Base-by-base conservation (phyloP, 2,113 vertebrate genomes). In the Salvator merianae region DNA sequence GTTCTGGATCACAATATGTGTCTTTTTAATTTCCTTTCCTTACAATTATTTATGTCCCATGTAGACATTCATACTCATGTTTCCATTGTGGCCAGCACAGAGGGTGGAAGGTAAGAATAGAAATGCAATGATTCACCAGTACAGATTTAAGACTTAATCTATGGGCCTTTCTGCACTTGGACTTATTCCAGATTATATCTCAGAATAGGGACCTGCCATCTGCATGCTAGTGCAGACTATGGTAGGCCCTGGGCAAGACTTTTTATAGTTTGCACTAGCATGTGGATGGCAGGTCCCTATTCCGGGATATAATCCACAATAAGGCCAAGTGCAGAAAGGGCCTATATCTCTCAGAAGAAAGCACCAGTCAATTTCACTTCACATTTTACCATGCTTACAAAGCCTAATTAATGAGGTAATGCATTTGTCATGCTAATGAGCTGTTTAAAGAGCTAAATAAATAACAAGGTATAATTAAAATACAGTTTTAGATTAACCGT, bases 31-130 rank as follows among this genome's bases (percentile, higher is more conserved):
- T 93, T 84, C 83, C 32, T 83, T 86, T 84, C 84, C 87, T 94
- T 88, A 88, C 82, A 91, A 81, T 77, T 47, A 47, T 83, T 70
- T 87, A 62, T 80, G 20, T 62, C 79, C 50, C 86, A 92, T 86
- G 88, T 93, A 78, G 86, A 78, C 92, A 92, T 93, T 92, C 89
- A 89, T 93, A 92, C 91, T 91, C 88, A 90, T 93, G 77, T 65
- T 89, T 79, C 79, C 80, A n/a, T 53, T 81, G 65, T 47, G 10
- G 5, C 43, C 79, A 77, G 40, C 2, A 10, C 7, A 69, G 69
- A 92, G 91, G 77, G 30, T 68, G 92, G 91, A 66, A 73, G 90
- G 82, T 59, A 0, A 81, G 77, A 87, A 68, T 66, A 81, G 43
- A 47, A 47, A 47, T 47, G 43, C 6, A 9, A 7, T 47, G 43